Percentiles rank a stretch among this genome's conserved stretches.
Conservation (phyloP, 2,797 vertebrate species). For the Selene dorsalis region DNA sequence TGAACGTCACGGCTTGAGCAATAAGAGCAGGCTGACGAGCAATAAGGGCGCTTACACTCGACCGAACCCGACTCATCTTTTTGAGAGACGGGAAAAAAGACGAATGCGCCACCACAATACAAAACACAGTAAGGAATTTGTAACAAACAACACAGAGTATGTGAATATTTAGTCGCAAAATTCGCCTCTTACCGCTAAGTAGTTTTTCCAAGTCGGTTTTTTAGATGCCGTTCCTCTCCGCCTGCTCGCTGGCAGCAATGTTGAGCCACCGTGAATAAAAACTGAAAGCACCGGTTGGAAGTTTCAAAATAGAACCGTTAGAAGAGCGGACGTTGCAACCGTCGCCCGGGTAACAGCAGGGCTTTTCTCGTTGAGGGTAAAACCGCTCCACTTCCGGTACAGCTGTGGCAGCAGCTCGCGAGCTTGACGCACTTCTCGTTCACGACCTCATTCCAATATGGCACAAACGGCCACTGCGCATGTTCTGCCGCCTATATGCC, state of each 20-base stretch:
- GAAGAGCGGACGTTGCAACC: rapidly evolving
- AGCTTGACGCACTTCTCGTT: slow-evolving; percentile 72
- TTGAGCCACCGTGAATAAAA: background rate
- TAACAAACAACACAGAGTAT: slow-evolving; percentile 71
- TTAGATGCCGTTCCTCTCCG: slow-evolving; percentile 87
- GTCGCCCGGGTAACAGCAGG: background rate
- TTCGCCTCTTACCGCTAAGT: slow-evolving; percentile 88
- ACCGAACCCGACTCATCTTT: slow-evolving; percentile 84
- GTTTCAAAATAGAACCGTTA: slow-evolving; percentile 65
- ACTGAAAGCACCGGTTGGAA: background rate
- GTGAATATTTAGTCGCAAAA: slow-evolving; percentile 82
- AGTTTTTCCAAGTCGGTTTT: slow-evolving; percentile 90
- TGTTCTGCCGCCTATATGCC: slow-evolving; percentile 83
- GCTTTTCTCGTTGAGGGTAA: slow-evolving; percentile 15
- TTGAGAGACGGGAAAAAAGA: slow-evolving; percentile 90
- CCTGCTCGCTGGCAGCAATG: slow-evolving; percentile 85
- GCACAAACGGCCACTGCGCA: slow-evolving; percentile 89
- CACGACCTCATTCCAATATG: slow-evolving; percentile 98
- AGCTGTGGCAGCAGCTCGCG: rapidly evolving
- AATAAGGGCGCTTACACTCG: slow-evolving; percentile 84
- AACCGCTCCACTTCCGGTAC: slow-evolving; percentile 51
- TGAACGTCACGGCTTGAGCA: slow-evolving; percentile 84
- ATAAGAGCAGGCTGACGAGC: slow-evolving; percentile 77
- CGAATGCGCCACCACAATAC: slow-evolving; percentile 69
- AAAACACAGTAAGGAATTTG: slow-evolving; percentile 71